Evolutionary conservation across 2,797 vertebrate species (phyloP), one percentile per base, ranked within the genome.

Genomic region (Lutjanus argentimaculatus): DNA sequence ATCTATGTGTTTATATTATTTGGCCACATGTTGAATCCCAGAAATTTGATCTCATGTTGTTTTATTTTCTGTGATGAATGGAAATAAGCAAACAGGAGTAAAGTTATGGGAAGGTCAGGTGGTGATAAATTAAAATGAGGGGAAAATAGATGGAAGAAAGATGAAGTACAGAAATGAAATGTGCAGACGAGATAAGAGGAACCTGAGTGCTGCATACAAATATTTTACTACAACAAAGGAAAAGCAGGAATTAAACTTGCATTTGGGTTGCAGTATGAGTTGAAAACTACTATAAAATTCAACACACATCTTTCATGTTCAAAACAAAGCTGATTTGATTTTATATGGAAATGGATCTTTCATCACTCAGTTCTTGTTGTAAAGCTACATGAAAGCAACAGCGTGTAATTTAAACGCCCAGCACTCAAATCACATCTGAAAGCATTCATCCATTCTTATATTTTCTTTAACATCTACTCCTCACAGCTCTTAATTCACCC

Each of bases 201-300:
- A 58, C 7, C 59, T 11, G 7, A 53, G 48, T 0, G 11, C 57
- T 52, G 42, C 52, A 65, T 25, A 14, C 0, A 76, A 63, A 75
- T 40, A n/a, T 62, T 1, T 42, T 13, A 6, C 13, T 6, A 8
- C 10, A 40, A 21, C 15, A 57, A 30, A 8, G 30, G 5, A 16
- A 56, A 74, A 30, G 19, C 25, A 51, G 42, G 15, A 19, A 30
- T 57, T 79, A 22, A 46, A 64, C 7, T 49, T 22, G 16, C 42
- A 52, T 42, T 17, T 59, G 6, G 64, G 43, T 73, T 71, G 4
- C 0, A 42, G n/a, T 68, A 36, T 25, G 36, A 59, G 21, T 58
- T 66, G 16, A 68, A 57, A 68, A 46, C n/a, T 43, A 11, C 66
- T 84, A 57, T n/a, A 56, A 45, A 46, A 78, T 65, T 64, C 66